A percentile compares a stretch with the other conserved stretches of the same genome.
Evolutionary conservation across 1,140 invertebrate genomes (phyloP).

Genomic region (Cylas formicarius): DNA sequence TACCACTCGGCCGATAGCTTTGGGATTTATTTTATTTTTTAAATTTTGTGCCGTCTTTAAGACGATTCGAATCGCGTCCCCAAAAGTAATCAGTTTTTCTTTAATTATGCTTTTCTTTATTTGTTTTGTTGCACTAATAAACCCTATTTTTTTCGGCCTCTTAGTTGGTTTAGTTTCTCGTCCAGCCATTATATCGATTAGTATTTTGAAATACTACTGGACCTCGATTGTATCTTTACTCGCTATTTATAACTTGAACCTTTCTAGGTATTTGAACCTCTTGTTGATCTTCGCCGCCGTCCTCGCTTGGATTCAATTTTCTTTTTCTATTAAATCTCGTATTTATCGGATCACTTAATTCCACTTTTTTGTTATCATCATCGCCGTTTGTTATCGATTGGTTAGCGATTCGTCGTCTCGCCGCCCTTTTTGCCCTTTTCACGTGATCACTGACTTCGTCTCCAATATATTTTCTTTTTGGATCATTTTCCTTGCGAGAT

Average conservation of each 20-base stretch:
- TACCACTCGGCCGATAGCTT: conserved; percentile 30
- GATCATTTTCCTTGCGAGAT: too few species aligned
- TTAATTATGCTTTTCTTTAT: conserved; percentile 1
- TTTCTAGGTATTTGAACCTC: not conserved
- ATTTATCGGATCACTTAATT: too few species aligned
- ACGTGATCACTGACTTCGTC: too few species aligned
- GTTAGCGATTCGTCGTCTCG: too few species aligned
- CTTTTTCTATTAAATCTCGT: not conserved
- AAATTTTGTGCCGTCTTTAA: conserved; percentile 16
- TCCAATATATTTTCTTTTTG: too few species aligned
- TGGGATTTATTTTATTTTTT: conserved; percentile 22
- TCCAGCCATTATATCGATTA: not conserved
- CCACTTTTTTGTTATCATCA: too few species aligned
- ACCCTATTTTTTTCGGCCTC: conserved; percentile 11
- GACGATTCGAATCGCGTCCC: conserved; percentile 15
- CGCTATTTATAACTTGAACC: not conserved
- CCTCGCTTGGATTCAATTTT: not conserved
- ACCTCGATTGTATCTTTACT: not conserved
- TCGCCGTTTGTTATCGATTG: too few species aligned
- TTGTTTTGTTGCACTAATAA: conserved; percentile 1
- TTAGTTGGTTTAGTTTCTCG: conserved; percentile 5
- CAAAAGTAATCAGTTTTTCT: conserved; percentile 10
- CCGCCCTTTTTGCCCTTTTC: too few species aligned
- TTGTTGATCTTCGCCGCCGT: not conserved
- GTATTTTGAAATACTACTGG: not conserved